Conservation (phyloP, 2,797 vertebrate species). For the Tauraco hartlaubi region DNA sequence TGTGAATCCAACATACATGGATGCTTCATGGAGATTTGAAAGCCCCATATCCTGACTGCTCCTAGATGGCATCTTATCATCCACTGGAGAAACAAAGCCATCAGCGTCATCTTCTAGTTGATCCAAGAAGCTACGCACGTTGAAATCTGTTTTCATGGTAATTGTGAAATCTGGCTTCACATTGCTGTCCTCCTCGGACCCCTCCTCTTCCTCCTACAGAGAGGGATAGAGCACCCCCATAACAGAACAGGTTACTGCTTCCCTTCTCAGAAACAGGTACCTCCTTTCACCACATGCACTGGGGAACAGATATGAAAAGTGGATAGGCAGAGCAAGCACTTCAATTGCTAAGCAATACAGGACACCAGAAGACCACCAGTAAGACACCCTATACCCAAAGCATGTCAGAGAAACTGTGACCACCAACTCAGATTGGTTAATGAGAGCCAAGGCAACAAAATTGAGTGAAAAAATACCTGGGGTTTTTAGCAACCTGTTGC, state of each 20-base stretch:
- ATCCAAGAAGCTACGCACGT: conserved; percentile 88
- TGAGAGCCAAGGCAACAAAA: background rate
- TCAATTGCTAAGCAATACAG: conserved; percentile 12
- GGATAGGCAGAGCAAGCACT: conserved; percentile 17
- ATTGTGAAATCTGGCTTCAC: conserved; percentile 84
- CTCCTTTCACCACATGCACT: conserved; percentile 17
- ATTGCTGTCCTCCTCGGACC: conserved; percentile 90
- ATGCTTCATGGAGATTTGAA: conserved; percentile 95
- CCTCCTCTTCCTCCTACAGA: conserved; percentile 92
- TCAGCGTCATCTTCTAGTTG: conserved; percentile 92
- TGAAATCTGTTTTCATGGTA: conserved; percentile 86
- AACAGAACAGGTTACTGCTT: background rate
- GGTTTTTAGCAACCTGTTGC: background rate
- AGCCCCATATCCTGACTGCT: conserved; percentile 90
- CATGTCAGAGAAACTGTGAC: background rate
- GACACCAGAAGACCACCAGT: conserved; percentile 17
- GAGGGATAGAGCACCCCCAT: conserved; percentile 20
- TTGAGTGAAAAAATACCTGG: background rate
- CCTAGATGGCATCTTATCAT: conserved; percentile 90
- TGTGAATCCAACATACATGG: conserved; percentile 83
- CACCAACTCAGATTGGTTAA: background rate
- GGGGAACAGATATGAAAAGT: background rate
- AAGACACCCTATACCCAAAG: background rate
- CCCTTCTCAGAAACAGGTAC: background rate
- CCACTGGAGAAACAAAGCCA: conserved; percentile 94